Evolutionary conservation across 64 coral and sea anemone genomes (phyloP), one percentile per base, ranked within the genome.

Genomic region (Montipora foliosa): DNA sequence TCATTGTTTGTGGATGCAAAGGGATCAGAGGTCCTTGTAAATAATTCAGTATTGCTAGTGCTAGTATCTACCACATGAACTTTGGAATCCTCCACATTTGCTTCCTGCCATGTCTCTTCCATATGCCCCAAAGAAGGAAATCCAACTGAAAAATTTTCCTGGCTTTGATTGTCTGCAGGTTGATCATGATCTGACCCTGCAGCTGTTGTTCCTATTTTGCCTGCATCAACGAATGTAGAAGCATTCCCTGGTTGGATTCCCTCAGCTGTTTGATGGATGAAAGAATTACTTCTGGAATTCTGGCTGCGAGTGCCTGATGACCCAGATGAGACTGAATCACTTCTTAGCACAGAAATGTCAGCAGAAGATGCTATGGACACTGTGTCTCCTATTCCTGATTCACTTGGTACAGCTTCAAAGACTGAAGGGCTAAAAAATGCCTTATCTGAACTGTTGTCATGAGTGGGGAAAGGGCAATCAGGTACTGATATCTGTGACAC

Each of bases 341-440:
- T 98, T 85, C 96, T 91, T 12, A 92, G 9, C 11, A 86, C 37
- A 49, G 82, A 86, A 20, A 98, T 76, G 62, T 98, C 87, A 78
- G 91, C 90, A 20, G 93, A 94, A 79, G 93, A 94, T 92, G 93
- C 87, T 46, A 89, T 69, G 22, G 96, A 98, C 5, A 68, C 93
- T 51, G 89, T 79, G 61, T 98, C 95, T 24, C 92, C 89, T 17
- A 84, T 50, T 58, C 59, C 73, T 37, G 91, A 91, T 29, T 97
- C 83, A 24, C 77, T 75, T 17, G 74, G 84, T 47, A 14, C 88
- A 45, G 80, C 13, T 5, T 89, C 68, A 51, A 98, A 73, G 7
- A 98, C 90, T 5, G 96, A 91, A 12, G 89, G 45, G 15, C 96
- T 75, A 77, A 98, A 98, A 59, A 98, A 95, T 67, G 89, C 60